Percentiles rank a stretch among this genome's conserved stretches.
These are phyloP conservation scores for Ooceraea biroi DNA, from an alignment of 1,140 invertebrate genomes.

Conservation along the genomic window DNA sequence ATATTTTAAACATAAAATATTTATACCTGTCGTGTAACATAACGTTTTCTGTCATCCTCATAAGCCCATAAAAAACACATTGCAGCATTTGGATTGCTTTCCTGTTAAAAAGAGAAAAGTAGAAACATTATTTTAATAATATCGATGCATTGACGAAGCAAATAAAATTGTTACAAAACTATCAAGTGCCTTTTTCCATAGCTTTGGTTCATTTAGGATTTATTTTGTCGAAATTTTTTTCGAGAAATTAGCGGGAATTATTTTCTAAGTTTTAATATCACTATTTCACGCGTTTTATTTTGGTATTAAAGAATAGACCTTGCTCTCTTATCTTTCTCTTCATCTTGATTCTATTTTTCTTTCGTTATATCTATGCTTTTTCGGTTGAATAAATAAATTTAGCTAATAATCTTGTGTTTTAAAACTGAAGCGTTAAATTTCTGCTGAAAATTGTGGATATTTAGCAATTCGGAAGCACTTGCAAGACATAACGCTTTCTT, in stretches of 20 bases:
- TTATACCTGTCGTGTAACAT: slow-evolving; percentile 83
- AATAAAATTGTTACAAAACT: slow-evolving; percentile 2
- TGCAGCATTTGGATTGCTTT: slow-evolving; percentile 74
- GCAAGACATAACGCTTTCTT: too few species aligned
- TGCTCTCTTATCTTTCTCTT: too few species aligned
- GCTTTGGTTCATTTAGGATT: too few species aligned
- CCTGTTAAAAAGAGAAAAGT: slow-evolving; percentile 19
- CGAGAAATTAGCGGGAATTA: background rate
- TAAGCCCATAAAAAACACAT: slow-evolving; percentile 86
- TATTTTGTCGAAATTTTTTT: background rate
- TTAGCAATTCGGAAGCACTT: too few species aligned
- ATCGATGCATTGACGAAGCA: background rate
- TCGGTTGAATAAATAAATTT: too few species aligned
- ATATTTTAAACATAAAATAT: background rate
- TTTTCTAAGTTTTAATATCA: background rate
- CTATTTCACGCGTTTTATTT: too few species aligned
- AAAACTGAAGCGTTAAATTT: too few species aligned
- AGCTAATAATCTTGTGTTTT: too few species aligned
- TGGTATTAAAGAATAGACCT: too few species aligned
- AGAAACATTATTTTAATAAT: slow-evolving; percentile 59
- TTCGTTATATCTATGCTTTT: too few species aligned
- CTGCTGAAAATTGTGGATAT: too few species aligned
- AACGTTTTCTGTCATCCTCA: slow-evolving; percentile 78
- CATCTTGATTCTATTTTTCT: too few species aligned
- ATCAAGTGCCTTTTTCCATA: background rate